Conservation (phyloP, 2,797 vertebrate species). For the Leptatherina wallacei region DNA sequence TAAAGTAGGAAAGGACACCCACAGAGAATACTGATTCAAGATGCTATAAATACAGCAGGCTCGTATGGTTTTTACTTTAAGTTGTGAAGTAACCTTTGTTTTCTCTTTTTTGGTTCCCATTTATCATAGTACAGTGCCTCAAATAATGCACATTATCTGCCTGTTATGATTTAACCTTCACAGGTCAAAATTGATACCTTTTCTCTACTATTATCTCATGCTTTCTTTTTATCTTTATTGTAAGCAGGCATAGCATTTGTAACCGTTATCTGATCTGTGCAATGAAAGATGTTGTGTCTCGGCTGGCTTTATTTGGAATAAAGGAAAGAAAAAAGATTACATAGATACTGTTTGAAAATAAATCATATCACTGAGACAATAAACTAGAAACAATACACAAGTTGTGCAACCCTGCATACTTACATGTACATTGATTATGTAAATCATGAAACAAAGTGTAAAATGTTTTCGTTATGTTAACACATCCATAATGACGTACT, state of each 20-base stretch:
- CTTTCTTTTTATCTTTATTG: constrained; percentile 55
- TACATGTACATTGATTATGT: background rate
- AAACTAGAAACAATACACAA: constrained; percentile 17
- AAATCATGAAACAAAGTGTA: constrained; percentile 17
- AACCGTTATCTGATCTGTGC: constrained; percentile 62
- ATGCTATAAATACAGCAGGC: constrained; percentile 13
- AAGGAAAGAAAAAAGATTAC: constrained; percentile 48
- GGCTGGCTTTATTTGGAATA: constrained; percentile 53
- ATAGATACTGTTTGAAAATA: constrained; percentile 46
- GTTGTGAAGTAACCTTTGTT: constrained; percentile 30
- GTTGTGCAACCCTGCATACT: background rate
- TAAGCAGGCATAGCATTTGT: constrained; percentile 56
- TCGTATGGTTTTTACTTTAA: constrained; percentile 17
- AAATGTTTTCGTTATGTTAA: constrained; percentile 5
- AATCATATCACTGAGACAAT: constrained; percentile 27
- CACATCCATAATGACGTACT: constrained; percentile 27
- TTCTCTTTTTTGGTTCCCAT: constrained; percentile 26
- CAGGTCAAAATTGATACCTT: constrained; percentile 45
- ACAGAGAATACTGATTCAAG: constrained; percentile 2
- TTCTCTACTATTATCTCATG: constrained; percentile 44
- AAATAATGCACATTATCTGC: constrained; percentile 45
- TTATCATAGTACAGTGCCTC: constrained; percentile 48
- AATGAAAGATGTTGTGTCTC: constrained; percentile 62
- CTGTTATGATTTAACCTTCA: constrained; percentile 68
- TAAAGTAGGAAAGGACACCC: constrained; percentile 11